A percentile compares a stretch with the other conserved stretches of the same genome.
phyloP scores from a whole-genome alignment of 1,140 invertebrate genomes.

The Cecropterus lyciades region DNA sequence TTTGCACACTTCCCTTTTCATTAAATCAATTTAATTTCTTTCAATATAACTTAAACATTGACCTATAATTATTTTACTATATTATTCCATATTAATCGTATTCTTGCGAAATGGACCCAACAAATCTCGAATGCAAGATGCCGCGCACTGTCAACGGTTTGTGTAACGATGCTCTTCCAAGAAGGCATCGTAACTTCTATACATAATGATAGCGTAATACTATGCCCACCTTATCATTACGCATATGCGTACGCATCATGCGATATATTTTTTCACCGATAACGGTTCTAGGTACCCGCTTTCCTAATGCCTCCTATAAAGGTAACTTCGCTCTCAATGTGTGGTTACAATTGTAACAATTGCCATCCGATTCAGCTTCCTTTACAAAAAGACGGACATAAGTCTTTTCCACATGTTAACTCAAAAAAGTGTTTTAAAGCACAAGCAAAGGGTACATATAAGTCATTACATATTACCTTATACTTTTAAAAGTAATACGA shows the following conservation, averaged over 20 bases:
- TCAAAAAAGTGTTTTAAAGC: too few species aligned
- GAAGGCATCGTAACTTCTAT: slow-evolving; percentile 22
- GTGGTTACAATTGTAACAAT: not conserved
- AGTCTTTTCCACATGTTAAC: too few species aligned
- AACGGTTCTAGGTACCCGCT: slow-evolving; percentile 11
- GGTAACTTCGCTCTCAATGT: not conserved
- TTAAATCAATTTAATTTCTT: too few species aligned
- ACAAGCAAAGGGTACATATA: too few species aligned
- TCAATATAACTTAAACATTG: too few species aligned
- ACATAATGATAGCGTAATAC: slow-evolving; percentile 42
- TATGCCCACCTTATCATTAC: slow-evolving; percentile 40
- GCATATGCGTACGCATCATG: slow-evolving; percentile 10
- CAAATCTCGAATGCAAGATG: slow-evolving; percentile 1
- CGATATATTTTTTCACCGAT: slow-evolving; percentile 8
- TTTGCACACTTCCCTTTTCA: too few species aligned
- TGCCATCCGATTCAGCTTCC: not conserved
- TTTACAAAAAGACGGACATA: not conserved
- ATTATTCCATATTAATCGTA: too few species aligned
- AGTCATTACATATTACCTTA: too few species aligned
- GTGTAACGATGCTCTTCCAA: slow-evolving; percentile 42
- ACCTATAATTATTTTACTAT: too few species aligned
- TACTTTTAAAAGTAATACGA: too few species aligned
- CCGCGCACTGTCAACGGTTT: slow-evolving; percentile 35
- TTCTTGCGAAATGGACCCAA: too few species aligned
- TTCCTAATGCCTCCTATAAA: slow-evolving; percentile 17